phyloP scores from a whole-genome alignment of 2,888 invertebrate species.

The Linnaemya tessellans region DNA sequence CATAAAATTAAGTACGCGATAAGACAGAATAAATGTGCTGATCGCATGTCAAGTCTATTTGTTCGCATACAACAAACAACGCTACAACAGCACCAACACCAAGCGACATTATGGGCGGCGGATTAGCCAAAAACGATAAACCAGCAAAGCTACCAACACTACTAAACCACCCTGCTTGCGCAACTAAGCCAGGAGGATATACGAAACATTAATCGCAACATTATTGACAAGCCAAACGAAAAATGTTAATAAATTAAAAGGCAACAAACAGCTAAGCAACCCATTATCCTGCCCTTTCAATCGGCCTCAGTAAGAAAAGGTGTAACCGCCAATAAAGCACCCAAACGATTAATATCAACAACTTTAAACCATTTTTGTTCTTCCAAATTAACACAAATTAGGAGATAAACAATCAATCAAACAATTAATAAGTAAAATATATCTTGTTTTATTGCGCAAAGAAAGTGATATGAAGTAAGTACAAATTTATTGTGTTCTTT shows the following conservation, averaged over 20 bases:
- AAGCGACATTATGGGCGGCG: conserved; percentile 49
- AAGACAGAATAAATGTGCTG: conserved; percentile 72
- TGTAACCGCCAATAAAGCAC: conserved; percentile 19
- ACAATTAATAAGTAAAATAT: background rate
- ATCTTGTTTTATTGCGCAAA: background rate
- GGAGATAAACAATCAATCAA: background rate
- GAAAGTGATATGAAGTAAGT: background rate
- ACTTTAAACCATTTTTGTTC: background rate
- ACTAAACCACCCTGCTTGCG: conserved; percentile 19
- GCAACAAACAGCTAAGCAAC: conserved; percentile 34
- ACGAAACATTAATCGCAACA: conserved; percentile 53
- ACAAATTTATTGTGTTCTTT: background rate
- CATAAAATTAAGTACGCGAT: conserved; percentile 72
- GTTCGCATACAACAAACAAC: conserved; percentile 18
- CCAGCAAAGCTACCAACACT: conserved; percentile 41
- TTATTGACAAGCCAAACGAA: conserved; percentile 41
- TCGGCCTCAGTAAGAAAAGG: conserved; percentile 15
- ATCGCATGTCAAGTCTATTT: conserved; percentile 68
- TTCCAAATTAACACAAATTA: background rate
- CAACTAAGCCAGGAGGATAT: conserved; percentile 40
- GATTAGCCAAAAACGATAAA: conserved; percentile 77
- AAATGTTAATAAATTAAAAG: conserved; percentile 22
- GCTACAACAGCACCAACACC: background rate
- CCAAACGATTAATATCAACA: conserved; percentile 52
- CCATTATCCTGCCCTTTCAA: conserved; percentile 2